Base-by-base conservation (phyloP, 2,888 invertebrate genomes). In the Macrosiphum euphorbiae region DNA sequence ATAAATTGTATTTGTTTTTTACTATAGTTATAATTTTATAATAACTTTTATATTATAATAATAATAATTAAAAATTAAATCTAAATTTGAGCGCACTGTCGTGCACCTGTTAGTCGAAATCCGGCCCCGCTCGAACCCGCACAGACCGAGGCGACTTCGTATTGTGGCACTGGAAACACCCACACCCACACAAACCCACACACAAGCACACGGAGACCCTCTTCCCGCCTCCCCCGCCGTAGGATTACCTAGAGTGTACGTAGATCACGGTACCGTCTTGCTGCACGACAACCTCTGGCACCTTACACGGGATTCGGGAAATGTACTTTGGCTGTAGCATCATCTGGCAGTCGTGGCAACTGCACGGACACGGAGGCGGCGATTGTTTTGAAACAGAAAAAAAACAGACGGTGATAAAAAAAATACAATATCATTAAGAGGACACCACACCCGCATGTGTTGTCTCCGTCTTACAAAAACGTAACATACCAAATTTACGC, bases 231-330 rank as follows among this genome's bases (percentile, higher is more conserved):
- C 16, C 16, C 67, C n/a, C 16, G 5, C 20, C 20, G 35, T 35
- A 2, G 8, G 35, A 78, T 92, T 92, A 92, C 92, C 78, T 88
- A 28, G 88, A 7, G 92, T 92, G 92, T 13, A 88, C 28, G 52
- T 61, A 92, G 41, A 67, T 28, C 41, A 50, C 88, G 28, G 92
- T 88, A 67, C 92, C 92, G 41, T 92, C 67, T 88, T 92, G 52
- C 24, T 35, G 26, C 13, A 92, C 88, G 24, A 92, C 3, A 10
- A 67, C 28, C 20, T 92, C 28, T 5, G 52, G 88, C 41, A 20
- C 11, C n/a, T 88, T 88, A n/a, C 92, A 92, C 41, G 61, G 61
- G 5, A 92, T 55, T 50, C 10, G 50, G 41, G 24, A 1, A 26
- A 41, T 28, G 41, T 52, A 10, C 10, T 61, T 41, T 26, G 92